Evolutionary conservation across 2,797 vertebrate species (phyloP).

Genomic region (Neosalanx taihuensis): DNA sequence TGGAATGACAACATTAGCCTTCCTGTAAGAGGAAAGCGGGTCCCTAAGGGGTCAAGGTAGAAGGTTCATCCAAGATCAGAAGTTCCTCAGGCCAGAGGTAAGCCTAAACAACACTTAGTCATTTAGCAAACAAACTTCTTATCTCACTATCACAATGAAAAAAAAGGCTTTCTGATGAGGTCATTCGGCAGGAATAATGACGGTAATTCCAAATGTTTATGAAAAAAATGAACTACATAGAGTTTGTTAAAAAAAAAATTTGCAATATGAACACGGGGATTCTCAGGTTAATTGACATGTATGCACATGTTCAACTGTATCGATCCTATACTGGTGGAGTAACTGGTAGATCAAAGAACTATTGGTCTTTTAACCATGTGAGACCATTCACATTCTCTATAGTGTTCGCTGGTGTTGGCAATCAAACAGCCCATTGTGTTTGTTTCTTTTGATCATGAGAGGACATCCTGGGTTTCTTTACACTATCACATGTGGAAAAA

Average conservation of each 20-base stretch:
- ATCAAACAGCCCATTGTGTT: no score
- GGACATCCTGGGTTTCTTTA: no score
- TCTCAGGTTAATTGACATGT: background rate
- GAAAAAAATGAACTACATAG: background rate
- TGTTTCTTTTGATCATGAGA: no score
- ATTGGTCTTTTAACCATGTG: background rate
- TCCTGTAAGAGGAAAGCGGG: constrained; percentile 66
- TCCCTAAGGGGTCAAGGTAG: constrained; percentile 65
- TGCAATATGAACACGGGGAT: background rate
- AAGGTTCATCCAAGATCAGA: constrained; percentile 64
- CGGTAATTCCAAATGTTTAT: no score
- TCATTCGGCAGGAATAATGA: background rate
- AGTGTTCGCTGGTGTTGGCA: no score
- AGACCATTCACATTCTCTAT: no score
- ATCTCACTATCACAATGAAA: constrained; percentile 25
- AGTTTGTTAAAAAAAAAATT: background rate
- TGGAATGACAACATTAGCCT: constrained; percentile 61
- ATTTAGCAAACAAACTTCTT: constrained; percentile 8
- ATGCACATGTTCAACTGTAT: background rate
- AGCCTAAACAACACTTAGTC: constrained; percentile 32
- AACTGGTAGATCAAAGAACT: background rate
- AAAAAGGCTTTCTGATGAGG: background rate
- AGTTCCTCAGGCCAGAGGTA: constrained; percentile 48
- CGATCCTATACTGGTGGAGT: background rate
- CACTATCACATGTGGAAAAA: no score